Percentiles rank a stretch among this genome's conserved stretches.
These are phyloP conservation scores for Ceratothoa steindachneri DNA, from an alignment of 2,888 invertebrate species.

Conservation along the genomic window DNA sequence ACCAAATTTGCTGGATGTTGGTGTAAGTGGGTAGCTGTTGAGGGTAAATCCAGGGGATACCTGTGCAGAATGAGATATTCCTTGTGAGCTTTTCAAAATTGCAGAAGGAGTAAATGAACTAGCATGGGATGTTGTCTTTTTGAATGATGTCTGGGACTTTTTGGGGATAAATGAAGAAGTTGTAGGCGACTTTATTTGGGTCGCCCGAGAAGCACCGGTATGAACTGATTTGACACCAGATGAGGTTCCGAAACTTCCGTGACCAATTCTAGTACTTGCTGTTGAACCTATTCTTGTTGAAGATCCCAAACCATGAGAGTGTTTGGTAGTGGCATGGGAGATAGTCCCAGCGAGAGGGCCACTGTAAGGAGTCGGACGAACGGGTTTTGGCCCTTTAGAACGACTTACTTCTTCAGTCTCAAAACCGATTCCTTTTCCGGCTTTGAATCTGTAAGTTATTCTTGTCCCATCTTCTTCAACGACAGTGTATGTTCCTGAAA, in stretches of 20 bases:
- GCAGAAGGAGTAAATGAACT: background rate
- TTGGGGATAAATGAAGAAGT: background rate
- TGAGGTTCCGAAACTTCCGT: background rate
- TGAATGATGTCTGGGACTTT: background rate
- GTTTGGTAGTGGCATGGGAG: background rate
- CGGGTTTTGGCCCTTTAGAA: background rate
- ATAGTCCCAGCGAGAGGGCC: background rate
- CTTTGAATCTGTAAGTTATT: conserved; percentile 37
- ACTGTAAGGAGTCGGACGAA: background rate
- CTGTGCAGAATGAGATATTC: conserved; percentile 13
- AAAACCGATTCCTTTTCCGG: conserved; percentile 40
- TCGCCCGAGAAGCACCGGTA: background rate
- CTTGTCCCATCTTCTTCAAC: conserved; percentile 42
- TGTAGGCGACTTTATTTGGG: background rate
- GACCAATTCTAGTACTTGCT: background rate
- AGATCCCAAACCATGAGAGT: too few relatives aligned
- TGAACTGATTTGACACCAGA: background rate
- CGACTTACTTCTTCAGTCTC: conserved; percentile 36
- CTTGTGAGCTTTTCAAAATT: background rate
- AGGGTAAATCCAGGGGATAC: conserved; percentile 33
- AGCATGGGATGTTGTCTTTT: background rate
- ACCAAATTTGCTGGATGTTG: conserved; percentile 30
- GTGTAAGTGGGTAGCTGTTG: conserved; percentile 21
- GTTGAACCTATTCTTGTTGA: too few relatives aligned
- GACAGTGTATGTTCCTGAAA: conserved; percentile 38